These are phyloP conservation scores for Myripristis murdjan DNA, from an alignment of 2,797 vertebrate genomes.

Conservation along the genomic window DNA sequence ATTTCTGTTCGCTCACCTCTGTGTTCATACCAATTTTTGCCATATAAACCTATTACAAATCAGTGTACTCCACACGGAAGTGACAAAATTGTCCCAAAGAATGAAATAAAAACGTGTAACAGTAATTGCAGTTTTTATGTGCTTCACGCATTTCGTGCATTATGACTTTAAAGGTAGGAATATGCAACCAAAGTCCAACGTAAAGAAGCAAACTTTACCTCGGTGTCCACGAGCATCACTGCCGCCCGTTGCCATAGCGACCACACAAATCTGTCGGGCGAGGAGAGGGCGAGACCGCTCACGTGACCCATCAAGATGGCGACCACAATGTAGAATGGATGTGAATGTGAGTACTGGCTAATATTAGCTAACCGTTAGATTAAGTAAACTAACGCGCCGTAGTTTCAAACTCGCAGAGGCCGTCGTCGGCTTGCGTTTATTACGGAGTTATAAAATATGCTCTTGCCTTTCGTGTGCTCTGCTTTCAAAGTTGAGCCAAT, in stretches of 20 bases:
- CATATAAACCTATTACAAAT: too few relatives aligned
- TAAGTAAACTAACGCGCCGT: neutral
- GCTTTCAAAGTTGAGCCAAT: neutral
- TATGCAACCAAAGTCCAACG: too few relatives aligned
- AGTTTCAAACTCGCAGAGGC: accelerated
- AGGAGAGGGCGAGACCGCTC: constrained; percentile 62
- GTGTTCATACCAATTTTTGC: too few relatives aligned
- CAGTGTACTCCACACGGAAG: too few relatives aligned
- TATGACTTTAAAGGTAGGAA: too few relatives aligned
- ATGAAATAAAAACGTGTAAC: too few relatives aligned
- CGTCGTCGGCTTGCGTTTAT: accelerated
- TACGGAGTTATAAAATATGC: neutral
- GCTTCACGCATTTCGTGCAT: too few relatives aligned
- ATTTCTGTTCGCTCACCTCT: too few relatives aligned
- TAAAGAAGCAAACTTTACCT: too few relatives aligned
- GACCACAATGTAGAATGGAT: constrained; percentile 72
- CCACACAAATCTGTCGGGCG: constrained; percentile 3
- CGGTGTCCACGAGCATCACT: neutral
- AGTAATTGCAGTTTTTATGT: too few relatives aligned
- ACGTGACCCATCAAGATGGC: constrained; percentile 82
- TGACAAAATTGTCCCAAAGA: too few relatives aligned
- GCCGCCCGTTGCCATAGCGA: constrained; percentile 73
- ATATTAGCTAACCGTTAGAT: constrained; percentile 46
- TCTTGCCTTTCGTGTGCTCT: neutral
- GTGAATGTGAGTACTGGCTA: constrained; percentile 68